Conservation (phyloP, 2,113 vertebrate genomes). For the Grus americana region DNA sequence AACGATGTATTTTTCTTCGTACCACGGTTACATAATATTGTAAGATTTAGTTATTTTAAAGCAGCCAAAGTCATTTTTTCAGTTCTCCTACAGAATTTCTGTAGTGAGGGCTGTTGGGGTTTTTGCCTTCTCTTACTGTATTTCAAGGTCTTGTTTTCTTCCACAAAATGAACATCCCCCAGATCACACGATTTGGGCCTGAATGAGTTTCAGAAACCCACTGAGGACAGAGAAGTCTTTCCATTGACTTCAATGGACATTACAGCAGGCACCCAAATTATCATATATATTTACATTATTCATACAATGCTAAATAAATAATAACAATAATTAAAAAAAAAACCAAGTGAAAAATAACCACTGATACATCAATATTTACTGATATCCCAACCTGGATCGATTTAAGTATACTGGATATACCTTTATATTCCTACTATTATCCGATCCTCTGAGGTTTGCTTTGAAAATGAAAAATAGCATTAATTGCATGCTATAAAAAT, state of each 20-base stretch:
- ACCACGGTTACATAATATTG: background rate
- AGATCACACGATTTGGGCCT: rapidly evolving
- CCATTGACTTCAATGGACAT: background rate
- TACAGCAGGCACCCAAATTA: background rate
- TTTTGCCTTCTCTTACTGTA: background rate
- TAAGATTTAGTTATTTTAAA: background rate
- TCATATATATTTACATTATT: slow-evolving; percentile 63
- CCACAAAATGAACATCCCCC: background rate
- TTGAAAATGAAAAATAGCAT: slow-evolving; percentile 60
- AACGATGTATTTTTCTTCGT: background rate
- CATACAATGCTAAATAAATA: background rate
- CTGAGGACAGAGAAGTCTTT: background rate
- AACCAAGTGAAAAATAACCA: background rate
- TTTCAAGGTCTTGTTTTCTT: background rate
- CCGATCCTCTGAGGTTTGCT: slow-evolving; percentile 59
- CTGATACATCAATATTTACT: slow-evolving; percentile 37
- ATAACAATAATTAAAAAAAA: background rate
- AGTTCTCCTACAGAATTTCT: background rate
- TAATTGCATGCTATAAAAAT: slow-evolving; percentile 40
- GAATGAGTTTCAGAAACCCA: background rate
- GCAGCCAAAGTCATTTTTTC: background rate
- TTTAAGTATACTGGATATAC: slow-evolving; percentile 38
- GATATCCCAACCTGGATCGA: slow-evolving; percentile 50
- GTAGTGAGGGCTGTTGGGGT: background rate
- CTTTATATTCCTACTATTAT: slow-evolving; percentile 11